These are phyloP conservation scores for Serranus cabrilla DNA, from an alignment of 2,797 vertebrate species.

Conservation along the genomic window DNA sequence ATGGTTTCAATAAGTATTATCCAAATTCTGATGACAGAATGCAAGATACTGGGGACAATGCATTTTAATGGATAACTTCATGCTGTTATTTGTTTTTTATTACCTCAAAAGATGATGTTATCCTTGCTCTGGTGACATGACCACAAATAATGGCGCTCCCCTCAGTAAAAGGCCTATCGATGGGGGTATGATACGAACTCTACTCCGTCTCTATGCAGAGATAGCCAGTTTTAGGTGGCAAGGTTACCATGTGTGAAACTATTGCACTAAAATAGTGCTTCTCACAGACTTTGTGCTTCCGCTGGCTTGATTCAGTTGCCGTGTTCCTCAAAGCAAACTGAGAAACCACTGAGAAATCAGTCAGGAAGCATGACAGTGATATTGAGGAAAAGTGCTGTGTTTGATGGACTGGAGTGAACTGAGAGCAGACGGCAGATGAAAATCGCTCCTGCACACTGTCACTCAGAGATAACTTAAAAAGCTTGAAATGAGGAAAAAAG, in stretches of 20 bases:
- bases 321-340: slow-evolving; percentile 75
- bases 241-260: slow-evolving; percentile 82
- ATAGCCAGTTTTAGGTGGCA: slow-evolving; percentile 82
- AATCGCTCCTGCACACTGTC: slow-evolving; percentile 71
- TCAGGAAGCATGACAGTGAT: slow-evolving; percentile 78
- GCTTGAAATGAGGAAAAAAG: slow-evolving; percentile 77
- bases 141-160: slow-evolving; percentile 82
- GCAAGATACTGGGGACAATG: slow-evolving; percentile 87
- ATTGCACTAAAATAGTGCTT: slow-evolving; percentile 89
- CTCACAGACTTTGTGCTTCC: slow-evolving; percentile 82
- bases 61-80: slow-evolving; percentile 83
- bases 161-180: slow-evolving; percentile 78
- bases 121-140: slow-evolving; percentile 84
- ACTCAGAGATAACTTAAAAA: slow-evolving; percentile 79
- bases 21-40: slow-evolving; percentile 99
- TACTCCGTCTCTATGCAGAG: slow-evolving; percentile 83
- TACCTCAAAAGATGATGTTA: slow-evolving; percentile 86
- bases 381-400: slow-evolving; percentile 66
- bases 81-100: slow-evolving; percentile 87
- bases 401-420: slow-evolving; percentile 73
- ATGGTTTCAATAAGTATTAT: slow-evolving; percentile 98
- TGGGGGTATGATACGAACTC: slow-evolving; percentile 75
- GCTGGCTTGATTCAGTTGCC: slow-evolving; percentile 76
- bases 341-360: slow-evolving; percentile 71
- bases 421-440: slow-evolving; percentile 71